Evolutionary conservation across 2,797 vertebrate genomes (phyloP).

Genomic region (Furcifer pardalis): DNA sequence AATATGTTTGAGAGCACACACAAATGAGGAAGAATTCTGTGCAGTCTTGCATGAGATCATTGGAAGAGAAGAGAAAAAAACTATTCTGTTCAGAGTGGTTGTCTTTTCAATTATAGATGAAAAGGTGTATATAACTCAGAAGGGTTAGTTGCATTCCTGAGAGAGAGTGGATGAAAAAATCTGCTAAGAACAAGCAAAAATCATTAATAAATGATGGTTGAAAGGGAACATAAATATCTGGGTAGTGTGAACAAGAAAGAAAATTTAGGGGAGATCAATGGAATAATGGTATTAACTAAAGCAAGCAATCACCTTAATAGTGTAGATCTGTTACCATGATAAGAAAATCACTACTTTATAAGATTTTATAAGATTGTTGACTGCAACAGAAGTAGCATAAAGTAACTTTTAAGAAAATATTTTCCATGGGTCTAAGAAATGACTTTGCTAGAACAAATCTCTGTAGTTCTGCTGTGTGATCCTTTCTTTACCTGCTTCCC

Average conservation of each 20-base stretch:
- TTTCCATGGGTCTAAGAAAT: background rate
- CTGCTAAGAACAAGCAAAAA: constrained; percentile 63
- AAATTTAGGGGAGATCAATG: constrained; percentile 29
- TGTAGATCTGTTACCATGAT: background rate
- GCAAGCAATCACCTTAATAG: background rate
- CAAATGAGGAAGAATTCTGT: constrained; percentile 32
- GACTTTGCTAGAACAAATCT: background rate
- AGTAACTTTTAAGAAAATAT: background rate
- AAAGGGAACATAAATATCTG: constrained; percentile 59
- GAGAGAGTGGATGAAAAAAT: constrained; percentile 47
- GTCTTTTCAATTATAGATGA: constrained; percentile 74
- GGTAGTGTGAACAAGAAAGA: constrained; percentile 24
- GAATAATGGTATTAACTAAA: constrained; percentile 1
- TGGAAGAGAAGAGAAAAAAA: constrained; percentile 28
- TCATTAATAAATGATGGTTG: constrained; percentile 58
- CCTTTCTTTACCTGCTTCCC: background rate
- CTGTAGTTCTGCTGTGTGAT: background rate
- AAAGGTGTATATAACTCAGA: constrained; percentile 64
- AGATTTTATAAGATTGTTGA: background rate
- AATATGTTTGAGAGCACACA: constrained; percentile 47
- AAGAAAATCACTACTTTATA: constrained; percentile 6
- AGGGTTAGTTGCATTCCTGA: constrained; percentile 50
- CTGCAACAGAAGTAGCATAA: background rate
- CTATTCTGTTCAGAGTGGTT: constrained; percentile 55
- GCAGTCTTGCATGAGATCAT: constrained; percentile 35